These are phyloP conservation scores for Lapara coniferarum DNA, from an alignment of 2,888 invertebrate species.

Conservation along the genomic window DNA sequence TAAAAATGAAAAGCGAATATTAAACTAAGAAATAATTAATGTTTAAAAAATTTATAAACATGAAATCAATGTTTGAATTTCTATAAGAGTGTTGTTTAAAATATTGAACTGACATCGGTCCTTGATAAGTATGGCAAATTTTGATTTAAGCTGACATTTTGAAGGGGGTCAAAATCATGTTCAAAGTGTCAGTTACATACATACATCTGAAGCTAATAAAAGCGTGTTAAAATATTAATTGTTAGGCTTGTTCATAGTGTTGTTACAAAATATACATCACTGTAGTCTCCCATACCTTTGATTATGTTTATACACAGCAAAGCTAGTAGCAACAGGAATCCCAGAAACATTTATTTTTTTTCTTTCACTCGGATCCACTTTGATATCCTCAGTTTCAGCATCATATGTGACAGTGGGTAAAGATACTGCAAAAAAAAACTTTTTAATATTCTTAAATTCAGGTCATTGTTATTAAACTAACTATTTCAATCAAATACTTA, in stretches of 20 bases:
- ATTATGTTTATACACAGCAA: constrained; percentile 88
- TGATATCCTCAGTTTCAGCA: constrained; percentile 86
- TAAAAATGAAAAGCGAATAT: too few relatives aligned
- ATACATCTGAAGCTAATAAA: too few relatives aligned
- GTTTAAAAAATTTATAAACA: too few relatives aligned
- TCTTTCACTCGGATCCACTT: constrained; percentile 83
- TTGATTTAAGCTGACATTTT: too few relatives aligned
- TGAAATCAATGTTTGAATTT: too few relatives aligned
- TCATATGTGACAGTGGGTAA: constrained; percentile 88
- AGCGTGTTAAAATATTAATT: constrained; percentile 39
- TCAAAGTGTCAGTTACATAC: too few relatives aligned
- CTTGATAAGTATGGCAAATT: too few relatives aligned
- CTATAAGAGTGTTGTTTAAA: too few relatives aligned
- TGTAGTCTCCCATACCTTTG: constrained; percentile 50
- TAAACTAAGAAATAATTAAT: too few relatives aligned
- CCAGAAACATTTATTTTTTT: constrained; percentile 82
- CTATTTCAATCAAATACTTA: constrained; percentile 56
- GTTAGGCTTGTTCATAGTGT: background rate
- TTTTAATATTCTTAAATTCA: background rate
- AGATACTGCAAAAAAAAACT: constrained; percentile 78
- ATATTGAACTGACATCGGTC: too few relatives aligned
- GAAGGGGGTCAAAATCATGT: too few relatives aligned
- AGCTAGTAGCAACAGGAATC: constrained; percentile 88
- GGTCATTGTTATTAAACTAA: background rate
- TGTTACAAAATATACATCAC: background rate